Evolutionary conservation across 2,113 vertebrate species (phyloP), one percentile per base, ranked within the genome.

Genomic region (Brachirus orientalis): DNA sequence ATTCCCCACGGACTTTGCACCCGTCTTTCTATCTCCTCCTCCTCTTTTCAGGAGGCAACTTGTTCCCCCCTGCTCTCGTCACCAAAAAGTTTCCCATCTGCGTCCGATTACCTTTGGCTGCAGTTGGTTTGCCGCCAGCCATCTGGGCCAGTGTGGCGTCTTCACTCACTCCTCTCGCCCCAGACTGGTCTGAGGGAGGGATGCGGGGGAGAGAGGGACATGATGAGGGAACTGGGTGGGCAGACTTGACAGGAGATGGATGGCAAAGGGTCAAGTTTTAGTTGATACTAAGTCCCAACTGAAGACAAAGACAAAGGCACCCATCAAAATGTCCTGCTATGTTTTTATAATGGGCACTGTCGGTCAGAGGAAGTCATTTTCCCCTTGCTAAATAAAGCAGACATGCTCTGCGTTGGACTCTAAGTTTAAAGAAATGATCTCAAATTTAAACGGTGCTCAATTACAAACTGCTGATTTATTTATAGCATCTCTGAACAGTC

Each of bases 21-120:
- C 79, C 44, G 7, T 59, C 82, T 79, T 80, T 78, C 44, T 20
- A 43, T 19, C 11, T 1, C 0, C 1, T 1, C 40, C 45, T 64
- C 61, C 69, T 69, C 74, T 86, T 74, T 82, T 88, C 71, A 88
- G 80, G 85, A 90, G 86, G 86, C 70, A 85, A 91, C 91, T 90
- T 86, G 87, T 85, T 86, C 81, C 81, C 83, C 79, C 68, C 36
- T 82, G 69, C 83, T 88, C 88, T 89, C 88, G 77, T 89, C 84
- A 90, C 90, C 88, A 88, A 91, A 92, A 89, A 75, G 80, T 92
- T 92, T 90, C 82, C 89, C 93, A 93, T 93, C 90, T 93, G 91
- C 90, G 91, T 89, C 89, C 88, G 89, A 92, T 93, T 93, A 93
- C 91, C 91, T 93, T 92, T 93, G 91, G 87, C 88, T 92, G 86